Percentiles rank a stretch among this genome's conserved stretches.
Evolutionary conservation across 2,888 invertebrate species (phyloP).

Genomic region (Drosophila histrio): DNA sequence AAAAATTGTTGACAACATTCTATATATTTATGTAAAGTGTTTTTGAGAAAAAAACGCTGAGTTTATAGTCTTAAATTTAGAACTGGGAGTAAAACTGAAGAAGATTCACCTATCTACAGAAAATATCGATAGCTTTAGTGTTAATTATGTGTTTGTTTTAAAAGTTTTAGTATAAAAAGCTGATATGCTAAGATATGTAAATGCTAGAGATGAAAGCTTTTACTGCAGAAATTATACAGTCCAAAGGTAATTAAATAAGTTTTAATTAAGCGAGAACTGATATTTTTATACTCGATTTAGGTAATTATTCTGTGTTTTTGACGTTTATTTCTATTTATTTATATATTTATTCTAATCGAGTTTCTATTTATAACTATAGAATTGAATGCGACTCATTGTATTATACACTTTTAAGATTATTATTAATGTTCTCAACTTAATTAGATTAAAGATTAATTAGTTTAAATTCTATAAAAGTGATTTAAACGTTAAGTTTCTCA

Average conservation of each 20-base stretch:
- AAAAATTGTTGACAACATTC: not conserved
- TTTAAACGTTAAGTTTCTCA: not conserved
- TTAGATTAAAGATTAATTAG: too few species aligned
- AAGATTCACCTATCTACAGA: not conserved
- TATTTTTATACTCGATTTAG: too few species aligned
- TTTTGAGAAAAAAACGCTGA: too few species aligned
- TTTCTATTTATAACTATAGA: not conserved
- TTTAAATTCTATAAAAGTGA: not conserved
- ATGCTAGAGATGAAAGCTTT: not conserved
- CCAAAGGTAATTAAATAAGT: too few species aligned
- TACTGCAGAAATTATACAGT: not conserved
- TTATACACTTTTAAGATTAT: not conserved
- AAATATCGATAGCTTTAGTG: not conserved
- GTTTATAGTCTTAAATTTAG: not conserved
- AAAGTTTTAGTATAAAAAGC: not conserved
- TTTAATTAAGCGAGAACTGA: too few species aligned
- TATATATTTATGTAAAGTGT: not conserved
- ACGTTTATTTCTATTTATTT: too few species aligned
- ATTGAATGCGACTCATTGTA: too few species aligned
- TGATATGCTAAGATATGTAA: not conserved
- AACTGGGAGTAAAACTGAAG: not conserved
- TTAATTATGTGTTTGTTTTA: not conserved
- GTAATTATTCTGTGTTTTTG: too few species aligned
- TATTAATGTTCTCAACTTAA: not conserved
- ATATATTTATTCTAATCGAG: too few species aligned